Evolutionary conservation across 35 echinoderm and acorn worm genomes (phyloP), one percentile per base, ranked within the genome.

Genomic region (Antedon bifida): DNA sequence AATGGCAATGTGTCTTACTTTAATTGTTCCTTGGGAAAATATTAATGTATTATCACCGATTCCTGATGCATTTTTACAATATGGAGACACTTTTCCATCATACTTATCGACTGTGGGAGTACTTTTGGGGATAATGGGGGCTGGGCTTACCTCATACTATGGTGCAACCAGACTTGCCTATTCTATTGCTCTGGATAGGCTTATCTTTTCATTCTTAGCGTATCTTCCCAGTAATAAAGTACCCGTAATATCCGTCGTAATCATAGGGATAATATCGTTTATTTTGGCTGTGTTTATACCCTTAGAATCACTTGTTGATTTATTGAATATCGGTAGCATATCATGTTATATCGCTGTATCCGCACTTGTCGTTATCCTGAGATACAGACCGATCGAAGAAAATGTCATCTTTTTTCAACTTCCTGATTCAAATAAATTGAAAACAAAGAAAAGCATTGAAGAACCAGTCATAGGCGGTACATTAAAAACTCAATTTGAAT

Each of bases 251-350:
- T 77, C 83, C 23, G 73, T 78, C 9, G 0, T 90, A 5, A 33
- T 39, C 64, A 36, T 75, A 0, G 73, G 44, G 0, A 32, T 77
- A 32, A 30, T 90, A 0, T 28, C 84, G 5, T 30, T 79, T 23
- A 3, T 90, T 19, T 21, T 82, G 5, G 79, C 84, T 11, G 4
- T 86, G 9, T 86, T 90, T 39, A 46, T 90, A 29, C 36, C 77
- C 32, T 31, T 90, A 8, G 35, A 64, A 8, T 73, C 85, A 1
- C 79, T 90, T 28, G 78, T 85, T 9, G 84, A 82, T 31, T 74
- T 90, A 3, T 75, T 86, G 30, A 86, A 84, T n/a, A 90, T 90
- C 30, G 89, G 89, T 46, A 85, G 77, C 9, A 55, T 90, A 30
- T 29, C 74, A 12, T 46, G 36, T 0, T 86, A 82, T 75, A 75